These are phyloP conservation scores for Strigamia crassipes DNA, from an alignment of 2,888 invertebrate genomes.

Conservation along the genomic window DNA sequence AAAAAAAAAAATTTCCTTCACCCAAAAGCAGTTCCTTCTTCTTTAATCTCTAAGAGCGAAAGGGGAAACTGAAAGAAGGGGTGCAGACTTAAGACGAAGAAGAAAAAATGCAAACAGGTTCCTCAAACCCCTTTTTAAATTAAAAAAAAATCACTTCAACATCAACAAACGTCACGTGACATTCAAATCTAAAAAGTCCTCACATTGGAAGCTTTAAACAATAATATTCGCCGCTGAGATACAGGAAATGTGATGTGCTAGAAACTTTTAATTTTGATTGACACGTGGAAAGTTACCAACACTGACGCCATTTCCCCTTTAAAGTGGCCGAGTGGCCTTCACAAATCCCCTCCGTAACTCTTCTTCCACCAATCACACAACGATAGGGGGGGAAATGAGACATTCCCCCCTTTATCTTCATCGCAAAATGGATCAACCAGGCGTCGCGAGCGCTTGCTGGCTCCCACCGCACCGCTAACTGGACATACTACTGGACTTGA, in stretches of 20 bases:
- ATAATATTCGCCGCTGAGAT: neutral
- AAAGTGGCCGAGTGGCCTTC: neutral
- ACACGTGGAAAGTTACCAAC: constrained; percentile 1
- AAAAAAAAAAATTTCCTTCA: neutral
- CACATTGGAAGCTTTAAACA: neutral
- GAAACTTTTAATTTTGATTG: constrained; percentile 1
- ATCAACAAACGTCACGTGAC: neutral
- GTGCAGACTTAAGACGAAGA: constrained; percentile 45
- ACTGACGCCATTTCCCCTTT: constrained; percentile 34
- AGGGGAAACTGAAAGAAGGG: constrained; percentile 18
- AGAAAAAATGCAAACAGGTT: constrained; percentile 22
- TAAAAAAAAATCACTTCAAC: neutral
- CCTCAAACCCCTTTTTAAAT: constrained; percentile 30
- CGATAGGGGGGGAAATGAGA: neutral
- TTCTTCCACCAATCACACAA: neutral
- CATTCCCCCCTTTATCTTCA: neutral
- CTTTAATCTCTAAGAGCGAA: neutral
- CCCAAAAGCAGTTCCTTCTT: neutral
- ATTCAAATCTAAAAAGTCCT: neutral
- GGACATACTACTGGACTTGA: constrained; percentile 12
- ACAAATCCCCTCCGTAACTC: neutral
- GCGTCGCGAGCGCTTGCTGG: neutral
- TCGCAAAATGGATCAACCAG: constrained; percentile 20
- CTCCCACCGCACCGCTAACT: neutral
- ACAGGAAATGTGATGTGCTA: constrained; percentile 10